These are phyloP conservation scores for Lordiphosa fenestrarum DNA, from an alignment of 2,888 invertebrate genomes.

Conservation along the genomic window DNA sequence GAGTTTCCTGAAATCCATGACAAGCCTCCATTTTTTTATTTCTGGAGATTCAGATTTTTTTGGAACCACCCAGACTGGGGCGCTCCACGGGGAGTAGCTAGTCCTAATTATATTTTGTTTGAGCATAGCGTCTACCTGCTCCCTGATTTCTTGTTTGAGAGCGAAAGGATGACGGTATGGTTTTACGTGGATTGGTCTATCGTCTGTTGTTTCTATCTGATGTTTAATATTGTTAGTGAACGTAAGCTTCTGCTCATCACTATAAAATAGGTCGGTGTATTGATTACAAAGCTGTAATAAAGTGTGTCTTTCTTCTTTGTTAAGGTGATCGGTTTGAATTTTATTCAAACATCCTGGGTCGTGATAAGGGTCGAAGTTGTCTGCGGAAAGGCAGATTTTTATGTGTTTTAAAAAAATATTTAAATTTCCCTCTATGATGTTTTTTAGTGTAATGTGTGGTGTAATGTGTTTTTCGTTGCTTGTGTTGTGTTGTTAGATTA, in stretches of 20 bases:
- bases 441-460: too few relatives aligned
- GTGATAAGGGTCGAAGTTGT: neutral
- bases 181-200: slow-evolving; percentile 1
- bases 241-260: slow-evolving; percentile 3
- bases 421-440: too few relatives aligned
- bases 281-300: neutral
- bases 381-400: too few relatives aligned
- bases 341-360: neutral
- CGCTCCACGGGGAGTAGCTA: slow-evolving; percentile 17
- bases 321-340: slow-evolving; percentile 6
- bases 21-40: slow-evolving; percentile 10
- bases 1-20: slow-evolving; percentile 7
- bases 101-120: slow-evolving; percentile 16
- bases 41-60: neutral
- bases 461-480: too few relatives aligned
- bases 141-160: slow-evolving; percentile 2
- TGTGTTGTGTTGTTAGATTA: too few relatives aligned
- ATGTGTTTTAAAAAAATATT: too few relatives aligned
- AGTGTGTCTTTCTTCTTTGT: slow-evolving; percentile 3
- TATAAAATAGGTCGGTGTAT: slow-evolving; percentile 1
- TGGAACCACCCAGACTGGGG: slow-evolving; percentile 6
- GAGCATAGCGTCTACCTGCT: slow-evolving; percentile 9
- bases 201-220: slow-evolving; percentile 2
- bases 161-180: slow-evolving; percentile 1
- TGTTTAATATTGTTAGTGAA: slow-evolving; percentile 16